Base-by-base conservation (phyloP, 2,888 invertebrate genomes). In the Hirudinaria manillensis region DNA sequence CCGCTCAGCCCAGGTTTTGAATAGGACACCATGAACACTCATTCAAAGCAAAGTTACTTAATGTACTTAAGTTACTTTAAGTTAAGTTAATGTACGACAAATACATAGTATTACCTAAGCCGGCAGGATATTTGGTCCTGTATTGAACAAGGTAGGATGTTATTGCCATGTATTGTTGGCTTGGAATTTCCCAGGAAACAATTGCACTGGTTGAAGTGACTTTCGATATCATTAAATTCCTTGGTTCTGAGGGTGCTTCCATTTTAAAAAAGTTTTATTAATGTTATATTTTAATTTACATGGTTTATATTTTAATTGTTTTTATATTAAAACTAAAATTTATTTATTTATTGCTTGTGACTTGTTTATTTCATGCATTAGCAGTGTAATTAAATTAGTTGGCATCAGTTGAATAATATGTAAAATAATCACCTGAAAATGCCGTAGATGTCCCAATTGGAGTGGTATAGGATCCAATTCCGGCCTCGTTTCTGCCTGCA, bases 401-500 rank as follows among this genome's bases (percentile, higher is more conserved):
- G 53, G 13, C n/a, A n/a, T n/a, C n/a, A n/a, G n/a, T n/a, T n/a
- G n/a, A n/a, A n/a, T n/a, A n/a, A n/a, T n/a, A n/a, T n/a, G n/a
- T 2, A 21, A 34, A 34, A 29, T 10, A 7, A 34, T 68, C 19
- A 78, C 78, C 76, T 38, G 75, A 68, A 61, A 71, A 72, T 1
- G 68, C 29, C 16, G 78, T 78, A 24, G 51, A 55, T 10, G 78
- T 71, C 3, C 72, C 74, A 51, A 75, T 21, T 3, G 70, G 53
- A 10, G 55, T 29, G 38, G 75, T 75, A 71, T 70, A 78, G 29
- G 55, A 36, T 3, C 78, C 78, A 0, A 45, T 55, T 7, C 78
- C 78, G 6, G 77, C 73, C 21, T 65, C 51, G 74, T 78, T 78
- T 10, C 36, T 66, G 27, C 68, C 76, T 13, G 78, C 77, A 10